Conservation (phyloP, 2,797 vertebrate species). For the Sitta carolinensis region DNA sequence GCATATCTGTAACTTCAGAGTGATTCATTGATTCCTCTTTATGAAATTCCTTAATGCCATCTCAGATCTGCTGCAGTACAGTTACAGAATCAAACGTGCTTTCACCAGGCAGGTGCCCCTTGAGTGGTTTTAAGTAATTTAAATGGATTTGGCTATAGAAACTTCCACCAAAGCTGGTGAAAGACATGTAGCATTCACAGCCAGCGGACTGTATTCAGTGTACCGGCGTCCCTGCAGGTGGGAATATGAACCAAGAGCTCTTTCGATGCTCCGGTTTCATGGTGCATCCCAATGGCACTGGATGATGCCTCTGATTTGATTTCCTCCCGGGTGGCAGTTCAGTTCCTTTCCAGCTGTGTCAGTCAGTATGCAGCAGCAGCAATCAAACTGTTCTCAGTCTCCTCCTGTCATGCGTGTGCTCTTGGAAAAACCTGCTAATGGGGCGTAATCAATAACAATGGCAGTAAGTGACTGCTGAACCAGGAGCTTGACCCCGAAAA, state of each 20-base stretch:
- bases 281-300: not conserved
- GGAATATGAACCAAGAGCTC: conserved; percentile 11
- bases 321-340: not conserved
- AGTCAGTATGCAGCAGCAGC: not conserved
- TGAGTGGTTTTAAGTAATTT: not conserved
- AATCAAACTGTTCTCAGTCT: not conserved
- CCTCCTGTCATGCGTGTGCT: not conserved
- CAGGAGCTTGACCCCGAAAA: not conserved
- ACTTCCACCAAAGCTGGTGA: not conserved
- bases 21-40: conserved; percentile 9
- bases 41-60: not conserved
- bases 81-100: not conserved
- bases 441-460: not conserved
- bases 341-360: not conserved
- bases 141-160: not conserved
- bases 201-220: not conserved
- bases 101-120: not conserved
- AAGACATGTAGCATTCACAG: not conserved
- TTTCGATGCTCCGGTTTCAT: not conserved
- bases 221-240: conserved; percentile 27
- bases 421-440: conserved; percentile 14
- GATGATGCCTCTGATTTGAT: not conserved
- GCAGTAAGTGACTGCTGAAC: conserved; percentile 31
- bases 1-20: not conserved
- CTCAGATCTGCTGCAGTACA: not conserved